Evolutionary conservation across 2,888 invertebrate species (phyloP).

Genomic region (Pseudanteris insignis): DNA sequence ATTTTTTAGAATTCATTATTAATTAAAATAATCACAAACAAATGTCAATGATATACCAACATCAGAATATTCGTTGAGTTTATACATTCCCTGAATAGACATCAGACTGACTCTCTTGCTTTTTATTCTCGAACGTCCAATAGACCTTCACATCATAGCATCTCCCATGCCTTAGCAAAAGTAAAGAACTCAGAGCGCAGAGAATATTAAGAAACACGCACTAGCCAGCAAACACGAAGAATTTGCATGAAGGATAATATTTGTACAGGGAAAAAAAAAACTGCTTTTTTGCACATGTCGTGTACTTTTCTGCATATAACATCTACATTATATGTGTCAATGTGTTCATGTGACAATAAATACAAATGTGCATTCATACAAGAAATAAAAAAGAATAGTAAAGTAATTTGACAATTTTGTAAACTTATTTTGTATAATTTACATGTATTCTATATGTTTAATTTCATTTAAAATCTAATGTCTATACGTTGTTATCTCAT

Average conservation of each 20-base stretch:
- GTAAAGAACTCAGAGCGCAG: constrained; percentile 21
- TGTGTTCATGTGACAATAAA: no score
- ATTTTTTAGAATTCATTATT: no score
- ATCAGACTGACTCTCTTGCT: constrained; percentile 32
- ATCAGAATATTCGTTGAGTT: constrained; percentile 16
- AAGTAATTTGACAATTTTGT: no score
- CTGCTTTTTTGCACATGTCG: constrained; percentile 25
- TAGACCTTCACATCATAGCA: constrained; percentile 30
- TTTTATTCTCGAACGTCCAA: constrained; percentile 41
- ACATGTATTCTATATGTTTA: no score
- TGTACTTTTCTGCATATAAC: constrained; percentile 17
- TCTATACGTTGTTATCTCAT: no score
- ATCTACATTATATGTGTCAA: no score
- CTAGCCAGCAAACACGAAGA: constrained; percentile 23
- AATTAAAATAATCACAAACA: constrained; percentile 14
- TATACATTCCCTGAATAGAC: constrained; percentile 41
- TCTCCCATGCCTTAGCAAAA: constrained; percentile 17
- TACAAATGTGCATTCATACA: no score
- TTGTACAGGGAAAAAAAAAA: constrained; percentile 25
- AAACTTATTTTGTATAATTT: no score
- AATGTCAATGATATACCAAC: constrained; percentile 20
- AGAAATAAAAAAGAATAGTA: no score
- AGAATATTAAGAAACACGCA: constrained; percentile 37
- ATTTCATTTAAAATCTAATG: no score
- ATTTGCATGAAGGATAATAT: constrained; percentile 40